A percentile compares a stretch with the other conserved stretches of the same genome.
phyloP scores from a whole-genome alignment of 2,797 vertebrate genomes.

The Tapera naevia region DNA sequence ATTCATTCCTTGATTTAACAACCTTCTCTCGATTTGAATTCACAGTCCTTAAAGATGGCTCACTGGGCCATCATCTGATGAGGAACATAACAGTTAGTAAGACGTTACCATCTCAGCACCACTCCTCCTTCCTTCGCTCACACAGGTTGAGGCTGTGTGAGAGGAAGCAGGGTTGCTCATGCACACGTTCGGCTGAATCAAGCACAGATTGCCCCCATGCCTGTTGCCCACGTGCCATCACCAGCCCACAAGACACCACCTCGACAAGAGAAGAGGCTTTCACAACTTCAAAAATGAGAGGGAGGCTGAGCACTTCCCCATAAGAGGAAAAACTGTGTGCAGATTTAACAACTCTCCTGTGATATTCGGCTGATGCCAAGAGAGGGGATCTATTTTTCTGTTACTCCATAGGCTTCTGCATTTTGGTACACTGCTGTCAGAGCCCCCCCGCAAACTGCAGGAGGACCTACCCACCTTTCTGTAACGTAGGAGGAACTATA shows the following conservation, averaged over 20 bases:
- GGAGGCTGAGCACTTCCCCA: slow-evolving; percentile 7
- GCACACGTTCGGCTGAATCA: slow-evolving; percentile 54
- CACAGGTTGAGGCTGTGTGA: background rate
- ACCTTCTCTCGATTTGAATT: background rate
- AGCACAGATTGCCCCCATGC: background rate
- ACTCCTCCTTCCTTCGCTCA: slow-evolving; percentile 31
- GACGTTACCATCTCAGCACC: background rate
- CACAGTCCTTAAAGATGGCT: background rate
- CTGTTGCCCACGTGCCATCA: background rate
- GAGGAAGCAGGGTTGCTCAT: background rate
- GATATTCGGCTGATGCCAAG: slow-evolving; percentile 12
- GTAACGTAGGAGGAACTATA: background rate
- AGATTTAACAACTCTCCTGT: slow-evolving; percentile 26
- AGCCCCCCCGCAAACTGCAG: background rate
- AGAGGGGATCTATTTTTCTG: slow-evolving; percentile 8
- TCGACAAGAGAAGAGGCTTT: slow-evolving; percentile 32
- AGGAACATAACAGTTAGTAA: slow-evolving; percentile 46
- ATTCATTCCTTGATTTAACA: slow-evolving; percentile 16
- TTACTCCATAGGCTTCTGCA: background rate
- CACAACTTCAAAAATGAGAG: slow-evolving; percentile 25
- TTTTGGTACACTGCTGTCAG: background rate
- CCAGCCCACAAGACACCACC: background rate
- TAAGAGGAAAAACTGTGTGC: slow-evolving; percentile 36
- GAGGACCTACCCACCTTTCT: background rate
- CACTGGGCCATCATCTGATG: slow-evolving; percentile 36